Base-by-base conservation (phyloP, 2,888 invertebrate species). In the Mellilla xanthometata region DNA sequence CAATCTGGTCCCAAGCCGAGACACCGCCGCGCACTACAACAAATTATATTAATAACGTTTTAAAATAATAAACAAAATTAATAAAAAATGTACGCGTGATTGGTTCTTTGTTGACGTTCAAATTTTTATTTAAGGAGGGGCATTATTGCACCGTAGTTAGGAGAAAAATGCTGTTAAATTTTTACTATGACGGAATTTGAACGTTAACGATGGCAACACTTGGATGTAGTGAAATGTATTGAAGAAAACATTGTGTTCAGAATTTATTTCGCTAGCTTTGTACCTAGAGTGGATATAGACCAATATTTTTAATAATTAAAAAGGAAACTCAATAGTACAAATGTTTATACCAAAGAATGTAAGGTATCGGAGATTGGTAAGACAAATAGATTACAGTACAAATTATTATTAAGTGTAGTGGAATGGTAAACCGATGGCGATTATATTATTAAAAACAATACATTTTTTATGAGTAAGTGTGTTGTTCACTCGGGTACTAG, bases 11-110 rank as follows among this genome's bases (percentile, higher is more conserved):
- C 65, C 63, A 68, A 78, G 79, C 76, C 75, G 85, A 68, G 59
- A 58, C 68, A 57, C 36, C 56, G 53, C 57, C 80, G 83, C 84
- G 76, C 83, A 58, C 71, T 77, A 89, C 88, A 88, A 87, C 88
- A 89, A 87, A 89, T 87, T 88, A 88, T 89, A 88, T 88, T 81
- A 84, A 83, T 87, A 87, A 88, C 68, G 84, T 87, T 88, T 87
- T 85, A 87, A 80, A 84, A 80, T 86, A 83, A 84, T 84, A 87
- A 85, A 78, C 77, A 76, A 80, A 84, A 81, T 78, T 76, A 83
- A 81, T 79, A 81, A 83, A 81, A 63, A 86, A 84, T 86, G 86
- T 89, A 85, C 76, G 82, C 79, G 76, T 81, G 85, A 65, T 68
- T 75, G 81, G 79, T 68, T 65, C 49, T 43, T 54, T 45, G 60